Evolutionary conservation across 2,113 vertebrate species (phyloP).

Genomic region (Pica pica): DNA sequence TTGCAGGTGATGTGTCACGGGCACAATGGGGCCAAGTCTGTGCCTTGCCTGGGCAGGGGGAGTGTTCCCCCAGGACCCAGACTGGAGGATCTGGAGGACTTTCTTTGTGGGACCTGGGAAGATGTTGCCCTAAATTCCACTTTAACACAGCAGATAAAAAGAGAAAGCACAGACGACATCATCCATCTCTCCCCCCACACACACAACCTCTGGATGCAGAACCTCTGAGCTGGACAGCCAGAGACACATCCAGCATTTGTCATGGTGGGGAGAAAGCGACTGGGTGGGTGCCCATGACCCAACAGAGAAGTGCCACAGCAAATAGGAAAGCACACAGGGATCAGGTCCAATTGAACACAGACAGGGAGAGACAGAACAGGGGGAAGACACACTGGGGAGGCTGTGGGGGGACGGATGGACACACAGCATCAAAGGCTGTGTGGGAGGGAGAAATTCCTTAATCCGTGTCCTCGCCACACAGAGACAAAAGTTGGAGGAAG

Average conservation of each 20-base stretch:
- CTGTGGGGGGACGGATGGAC: neutral
- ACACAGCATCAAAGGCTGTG: slow-evolving; percentile 47
- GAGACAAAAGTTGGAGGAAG: slow-evolving; percentile 23
- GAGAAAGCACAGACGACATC: neutral
- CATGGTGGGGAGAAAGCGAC: neutral
- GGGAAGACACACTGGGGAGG: neutral
- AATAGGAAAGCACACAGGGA: neutral
- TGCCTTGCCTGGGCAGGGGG: neutral
- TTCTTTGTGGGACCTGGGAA: neutral
- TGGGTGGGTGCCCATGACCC: rapidly evolving
- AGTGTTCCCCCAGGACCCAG: neutral
- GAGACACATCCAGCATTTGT: neutral
- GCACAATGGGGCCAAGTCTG: neutral
- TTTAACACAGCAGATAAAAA: neutral
- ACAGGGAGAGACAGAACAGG: neutral
- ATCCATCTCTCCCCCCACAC: neutral
- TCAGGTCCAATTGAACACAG: neutral
- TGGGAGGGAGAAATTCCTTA: slow-evolving; percentile 30
- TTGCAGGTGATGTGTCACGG: neutral
- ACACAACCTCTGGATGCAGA: neutral
- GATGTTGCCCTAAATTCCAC: neutral
- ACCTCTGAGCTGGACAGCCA: neutral
- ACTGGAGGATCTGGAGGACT: neutral
- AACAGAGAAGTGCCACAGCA: neutral
- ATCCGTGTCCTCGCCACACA: neutral